Percentiles rank a stretch among this genome's conserved stretches.
Evolutionary conservation across 2,888 invertebrate species (phyloP).

Genomic region (Microctonus brassicae): DNA sequence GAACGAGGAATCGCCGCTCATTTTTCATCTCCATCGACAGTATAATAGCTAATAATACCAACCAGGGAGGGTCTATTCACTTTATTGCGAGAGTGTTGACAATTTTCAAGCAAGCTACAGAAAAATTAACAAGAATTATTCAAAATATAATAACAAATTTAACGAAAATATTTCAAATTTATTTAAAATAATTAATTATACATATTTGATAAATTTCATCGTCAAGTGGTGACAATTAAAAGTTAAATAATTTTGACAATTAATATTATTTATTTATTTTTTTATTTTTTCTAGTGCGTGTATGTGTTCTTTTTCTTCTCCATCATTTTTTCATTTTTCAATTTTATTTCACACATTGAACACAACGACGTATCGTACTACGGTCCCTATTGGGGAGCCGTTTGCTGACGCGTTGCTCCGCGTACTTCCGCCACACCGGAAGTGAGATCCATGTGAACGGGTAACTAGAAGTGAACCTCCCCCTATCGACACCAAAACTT

Average conservation of each 20-base stretch:
- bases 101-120: not conserved
- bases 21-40: slow-evolving; percentile 15
- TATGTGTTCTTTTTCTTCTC: not conserved
- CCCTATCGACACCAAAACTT: slow-evolving; percentile 37
- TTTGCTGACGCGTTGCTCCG: slow-evolving; percentile 50
- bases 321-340: not conserved
- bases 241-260: not conserved
- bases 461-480: slow-evolving; percentile 42
- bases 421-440: slow-evolving; percentile 72
- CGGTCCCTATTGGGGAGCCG: slow-evolving; percentile 26
- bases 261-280: not conserved
- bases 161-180: not conserved
- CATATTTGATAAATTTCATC: not conserved
- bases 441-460: slow-evolving; percentile 63
- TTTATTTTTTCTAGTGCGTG: not conserved
- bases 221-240: not conserved
- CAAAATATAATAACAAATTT: not conserved
- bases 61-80: not conserved
- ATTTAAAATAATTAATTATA: not conserved
- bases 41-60: not conserved
- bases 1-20: slow-evolving; percentile 12
- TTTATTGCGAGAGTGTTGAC: not conserved
- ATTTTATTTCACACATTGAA: not conserved
- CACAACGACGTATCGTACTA: not conserved
- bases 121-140: not conserved